phyloP scores from a whole-genome alignment of 1,140 invertebrate species.

The Rhysida immarginata region DNA sequence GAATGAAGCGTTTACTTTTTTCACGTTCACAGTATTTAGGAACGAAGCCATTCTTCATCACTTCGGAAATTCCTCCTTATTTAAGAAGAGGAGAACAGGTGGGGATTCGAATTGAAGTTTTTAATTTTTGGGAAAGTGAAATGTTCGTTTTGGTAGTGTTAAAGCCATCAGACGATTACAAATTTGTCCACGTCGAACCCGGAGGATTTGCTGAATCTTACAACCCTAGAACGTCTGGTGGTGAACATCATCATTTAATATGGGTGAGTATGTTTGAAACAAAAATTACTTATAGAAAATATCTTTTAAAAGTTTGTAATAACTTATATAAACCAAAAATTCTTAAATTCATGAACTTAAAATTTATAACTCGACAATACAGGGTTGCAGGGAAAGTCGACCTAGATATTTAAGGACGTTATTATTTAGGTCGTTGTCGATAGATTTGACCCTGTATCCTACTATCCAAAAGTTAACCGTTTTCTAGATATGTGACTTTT shows the following conservation, averaged over 20 bases:
- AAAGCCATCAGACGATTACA: constrained; percentile 32
- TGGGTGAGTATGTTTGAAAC: constrained; percentile 24
- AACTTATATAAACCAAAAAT: too few species aligned
- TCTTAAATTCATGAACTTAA: too few species aligned
- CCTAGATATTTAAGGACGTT: too few species aligned
- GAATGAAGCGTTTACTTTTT: too few species aligned
- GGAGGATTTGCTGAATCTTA: constrained; percentile 39
- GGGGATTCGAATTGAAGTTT: constrained; percentile 36
- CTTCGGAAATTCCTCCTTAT: constrained; percentile 34
- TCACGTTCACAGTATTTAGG: constrained; percentile 37
- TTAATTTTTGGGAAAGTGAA: constrained; percentile 35
- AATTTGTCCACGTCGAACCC: constrained; percentile 39
- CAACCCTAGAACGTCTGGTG: constrained; percentile 25
- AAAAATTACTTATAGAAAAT: not conserved
- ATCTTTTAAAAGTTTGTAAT: not conserved
- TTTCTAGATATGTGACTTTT: too few species aligned
- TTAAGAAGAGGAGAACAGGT: constrained; percentile 42
- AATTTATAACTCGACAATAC: too few species aligned
- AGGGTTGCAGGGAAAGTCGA: too few species aligned
- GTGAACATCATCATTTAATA: constrained; percentile 35
- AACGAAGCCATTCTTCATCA: constrained; percentile 39
- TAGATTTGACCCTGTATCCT: too few species aligned
- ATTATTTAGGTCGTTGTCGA: too few species aligned
- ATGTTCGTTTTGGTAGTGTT: constrained; percentile 30
- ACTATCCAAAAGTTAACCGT: too few species aligned